Evolutionary conservation across 2,888 invertebrate species (phyloP).

Genomic region (Cistogaster globosa): DNA sequence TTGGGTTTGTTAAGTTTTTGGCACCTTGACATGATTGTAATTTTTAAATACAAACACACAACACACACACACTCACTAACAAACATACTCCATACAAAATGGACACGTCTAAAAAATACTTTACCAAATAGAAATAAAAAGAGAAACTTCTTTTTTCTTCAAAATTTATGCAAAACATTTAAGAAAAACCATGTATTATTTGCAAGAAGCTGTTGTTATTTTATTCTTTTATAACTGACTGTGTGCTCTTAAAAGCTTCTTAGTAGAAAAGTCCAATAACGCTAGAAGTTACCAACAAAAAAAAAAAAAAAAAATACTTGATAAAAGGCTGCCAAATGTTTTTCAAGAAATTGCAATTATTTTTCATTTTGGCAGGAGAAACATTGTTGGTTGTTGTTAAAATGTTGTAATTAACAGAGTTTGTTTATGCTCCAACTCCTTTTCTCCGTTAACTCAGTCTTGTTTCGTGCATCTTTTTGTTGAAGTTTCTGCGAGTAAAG

Average conservation of each 20-base stretch:
- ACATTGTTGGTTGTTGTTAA: constrained; percentile 25
- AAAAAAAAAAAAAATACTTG: constrained; percentile 19
- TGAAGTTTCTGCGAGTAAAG: background rate
- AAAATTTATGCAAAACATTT: constrained; percentile 52
- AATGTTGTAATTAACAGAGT: constrained; percentile 61
- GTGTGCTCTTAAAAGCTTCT: constrained; percentile 40
- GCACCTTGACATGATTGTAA: constrained; percentile 72
- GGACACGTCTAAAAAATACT: constrained; percentile 39
- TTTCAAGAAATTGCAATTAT: constrained; percentile 52
- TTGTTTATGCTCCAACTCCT: background rate
- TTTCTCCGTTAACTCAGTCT: background rate
- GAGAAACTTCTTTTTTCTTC: constrained; percentile 5
- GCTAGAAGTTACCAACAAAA: background rate
- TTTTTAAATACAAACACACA: constrained; percentile 47
- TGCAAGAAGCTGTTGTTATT: constrained; percentile 29
- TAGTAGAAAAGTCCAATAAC: constrained; percentile 6
- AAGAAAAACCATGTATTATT: constrained; percentile 54
- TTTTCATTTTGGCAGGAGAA: constrained; percentile 60
- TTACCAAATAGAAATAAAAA: constrained; percentile 29
- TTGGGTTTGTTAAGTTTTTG: constrained; percentile 66
- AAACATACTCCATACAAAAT: constrained; percentile 18
- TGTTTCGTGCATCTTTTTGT: background rate
- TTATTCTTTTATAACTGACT: constrained; percentile 31
- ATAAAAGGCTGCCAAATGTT: constrained; percentile 64
- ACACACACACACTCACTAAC: background rate